Conservation (phyloP, 2,113 vertebrate species). For the Sarotherodon lohbergeri region DNA sequence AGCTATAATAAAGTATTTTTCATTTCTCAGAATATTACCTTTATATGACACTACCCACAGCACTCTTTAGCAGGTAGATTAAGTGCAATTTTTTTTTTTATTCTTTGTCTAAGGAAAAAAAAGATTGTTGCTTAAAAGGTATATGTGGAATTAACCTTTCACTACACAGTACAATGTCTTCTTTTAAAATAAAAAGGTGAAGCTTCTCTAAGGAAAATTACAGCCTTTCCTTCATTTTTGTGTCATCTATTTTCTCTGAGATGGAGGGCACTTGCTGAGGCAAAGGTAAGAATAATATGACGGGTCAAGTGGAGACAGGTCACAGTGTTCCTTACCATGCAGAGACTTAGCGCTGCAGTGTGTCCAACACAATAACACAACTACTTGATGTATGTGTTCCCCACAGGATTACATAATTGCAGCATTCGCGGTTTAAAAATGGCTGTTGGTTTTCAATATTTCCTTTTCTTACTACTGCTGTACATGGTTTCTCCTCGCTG, state of each 20-base stretch:
- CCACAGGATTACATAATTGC: not conserved
- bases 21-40: not conserved
- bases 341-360: not conserved
- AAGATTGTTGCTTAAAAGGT: not conserved
- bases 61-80: not conserved
- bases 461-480: not conserved
- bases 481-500: not conserved
- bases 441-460: not conserved
- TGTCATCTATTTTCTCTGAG: not conserved
- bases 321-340: slow-evolving; percentile 12
- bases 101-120: not conserved
- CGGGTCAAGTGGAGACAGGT: slow-evolving; percentile 1
- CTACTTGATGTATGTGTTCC: not conserved
- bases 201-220: not conserved
- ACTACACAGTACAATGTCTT: not conserved
- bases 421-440: not conserved
- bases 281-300: not conserved
- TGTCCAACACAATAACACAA: not conserved
- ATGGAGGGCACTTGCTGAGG: not conserved
- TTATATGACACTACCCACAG: not conserved
- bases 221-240: not conserved
- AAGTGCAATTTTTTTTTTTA: not conserved
- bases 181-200: not conserved
- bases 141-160: not conserved
- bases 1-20: not conserved